A percentile compares a stretch with the other conserved stretches of the same genome.
Evolutionary conservation across 2,113 vertebrate genomes (phyloP).

Genomic region (Toxostoma redivivum): DNA sequence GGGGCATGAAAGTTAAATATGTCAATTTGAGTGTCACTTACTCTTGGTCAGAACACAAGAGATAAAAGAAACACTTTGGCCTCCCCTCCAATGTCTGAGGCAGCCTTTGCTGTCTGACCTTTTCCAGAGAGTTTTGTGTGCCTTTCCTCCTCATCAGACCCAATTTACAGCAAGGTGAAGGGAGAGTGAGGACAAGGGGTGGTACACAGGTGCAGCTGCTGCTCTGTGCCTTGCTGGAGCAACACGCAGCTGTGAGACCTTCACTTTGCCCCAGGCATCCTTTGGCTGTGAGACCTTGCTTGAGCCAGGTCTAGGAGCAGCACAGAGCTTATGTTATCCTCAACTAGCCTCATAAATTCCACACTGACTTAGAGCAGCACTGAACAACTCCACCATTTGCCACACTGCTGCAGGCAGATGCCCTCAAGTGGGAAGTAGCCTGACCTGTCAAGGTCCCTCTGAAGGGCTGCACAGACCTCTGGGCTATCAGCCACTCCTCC

Average conservation of each 20-base stretch:
- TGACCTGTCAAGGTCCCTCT: background rate
- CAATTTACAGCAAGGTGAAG: background rate
- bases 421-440: background rate
- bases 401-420: background rate
- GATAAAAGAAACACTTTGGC: background rate
- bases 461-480: background rate
- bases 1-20: background rate
- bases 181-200: background rate
- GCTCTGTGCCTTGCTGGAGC: background rate
- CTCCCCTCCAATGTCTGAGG: background rate
- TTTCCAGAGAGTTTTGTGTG: background rate
- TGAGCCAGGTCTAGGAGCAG: background rate
- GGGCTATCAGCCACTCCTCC: background rate
- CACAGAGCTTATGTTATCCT: background rate
- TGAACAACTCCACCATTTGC: background rate
- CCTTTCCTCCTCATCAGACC: background rate
- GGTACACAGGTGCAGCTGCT: background rate
- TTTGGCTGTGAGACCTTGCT: background rate
- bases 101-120: background rate
- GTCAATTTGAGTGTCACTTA: background rate
- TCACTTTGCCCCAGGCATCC: accelerated
- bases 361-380: background rate
- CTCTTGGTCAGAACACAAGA: background rate
- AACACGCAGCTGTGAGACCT: background rate
- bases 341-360: background rate